Evolutionary conservation across 2,797 vertebrate genomes (phyloP).

Genomic region (Rhinella marina): DNA sequence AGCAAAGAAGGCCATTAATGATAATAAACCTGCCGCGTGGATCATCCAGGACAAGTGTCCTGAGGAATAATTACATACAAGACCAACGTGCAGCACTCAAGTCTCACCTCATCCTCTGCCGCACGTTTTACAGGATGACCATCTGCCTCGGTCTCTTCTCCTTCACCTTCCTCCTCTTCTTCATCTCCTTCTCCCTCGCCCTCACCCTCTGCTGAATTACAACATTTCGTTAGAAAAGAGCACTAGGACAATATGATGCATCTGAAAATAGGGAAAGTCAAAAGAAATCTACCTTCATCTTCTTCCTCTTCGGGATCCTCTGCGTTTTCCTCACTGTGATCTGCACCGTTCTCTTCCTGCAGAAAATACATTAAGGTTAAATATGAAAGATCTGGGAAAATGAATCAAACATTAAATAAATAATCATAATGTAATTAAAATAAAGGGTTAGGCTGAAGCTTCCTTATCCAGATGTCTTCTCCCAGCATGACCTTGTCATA

Average conservation of each 20-base stretch:
- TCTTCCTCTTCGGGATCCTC: slow-evolving; percentile 72
- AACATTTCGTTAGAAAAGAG: neutral
- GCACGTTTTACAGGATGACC: slow-evolving; percentile 81
- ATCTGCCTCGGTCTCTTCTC: slow-evolving; percentile 76
- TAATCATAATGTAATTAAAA: no score
- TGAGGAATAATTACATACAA: neutral
- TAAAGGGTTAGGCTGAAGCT: no score
- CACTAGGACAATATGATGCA: no score
- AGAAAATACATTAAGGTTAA: neutral
- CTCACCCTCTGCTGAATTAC: slow-evolving; percentile 55
- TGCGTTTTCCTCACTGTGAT: slow-evolving; percentile 76
- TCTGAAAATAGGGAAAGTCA: no score
- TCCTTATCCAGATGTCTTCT: no score
- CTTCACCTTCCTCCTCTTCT: slow-evolving; percentile 71
- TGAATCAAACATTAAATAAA: no score
- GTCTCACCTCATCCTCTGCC: slow-evolving; percentile 76
- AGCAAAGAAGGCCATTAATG: neutral
- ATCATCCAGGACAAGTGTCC: neutral
- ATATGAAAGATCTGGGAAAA: neutral
- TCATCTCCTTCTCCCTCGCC: slow-evolving; percentile 63
- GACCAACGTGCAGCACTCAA: neutral
- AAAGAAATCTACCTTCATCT: slow-evolving; percentile 64
- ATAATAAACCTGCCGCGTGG: neutral
- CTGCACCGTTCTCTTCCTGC: slow-evolving; percentile 75
- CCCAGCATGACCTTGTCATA: no score